These are phyloP conservation scores for Bacillus rossius DNA, from an alignment of 1,140 invertebrate genomes.

Conservation along the genomic window DNA sequence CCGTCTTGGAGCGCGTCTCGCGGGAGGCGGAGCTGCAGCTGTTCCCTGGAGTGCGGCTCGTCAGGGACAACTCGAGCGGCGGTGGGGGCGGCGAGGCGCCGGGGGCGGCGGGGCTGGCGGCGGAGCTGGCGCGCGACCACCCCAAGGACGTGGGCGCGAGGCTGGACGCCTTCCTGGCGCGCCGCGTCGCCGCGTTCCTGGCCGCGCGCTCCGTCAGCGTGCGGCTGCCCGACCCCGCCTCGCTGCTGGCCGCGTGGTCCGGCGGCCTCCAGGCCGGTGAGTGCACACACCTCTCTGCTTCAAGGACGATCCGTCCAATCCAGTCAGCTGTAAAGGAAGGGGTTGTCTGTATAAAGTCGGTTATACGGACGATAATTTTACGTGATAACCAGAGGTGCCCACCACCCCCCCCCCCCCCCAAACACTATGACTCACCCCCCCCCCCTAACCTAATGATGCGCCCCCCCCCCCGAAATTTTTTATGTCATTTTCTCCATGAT, in stretches of 20 bases:
- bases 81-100: slow-evolving; percentile 8
- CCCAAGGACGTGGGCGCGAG: slow-evolving; percentile 68
- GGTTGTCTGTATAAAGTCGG: no score
- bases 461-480: no score
- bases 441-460: no score
- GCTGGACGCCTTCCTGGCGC: slow-evolving; percentile 67
- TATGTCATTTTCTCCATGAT: no score
- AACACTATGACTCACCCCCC: no score
- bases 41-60: slow-evolving; percentile 62
- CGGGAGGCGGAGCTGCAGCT: slow-evolving; percentile 38
- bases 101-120: slow-evolving; percentile 47
- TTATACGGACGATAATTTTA: no score
- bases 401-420: no score
- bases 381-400: no score
- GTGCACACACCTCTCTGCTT: no score
- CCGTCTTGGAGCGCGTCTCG: neutral
- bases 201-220: slow-evolving; percentile 67
- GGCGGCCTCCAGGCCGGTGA: no score
- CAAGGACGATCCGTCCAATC: no score
- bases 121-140: slow-evolving; percentile 64
- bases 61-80: slow-evolving; percentile 55
- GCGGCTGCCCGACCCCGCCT: slow-evolving; percentile 56
- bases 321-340: no score
- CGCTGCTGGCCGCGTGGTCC: slow-evolving; percentile 30
- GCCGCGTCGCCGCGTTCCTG: slow-evolving; percentile 62